phyloP scores from a whole-genome alignment of 1,140 invertebrate genomes.

The Drusus annulatus region DNA sequence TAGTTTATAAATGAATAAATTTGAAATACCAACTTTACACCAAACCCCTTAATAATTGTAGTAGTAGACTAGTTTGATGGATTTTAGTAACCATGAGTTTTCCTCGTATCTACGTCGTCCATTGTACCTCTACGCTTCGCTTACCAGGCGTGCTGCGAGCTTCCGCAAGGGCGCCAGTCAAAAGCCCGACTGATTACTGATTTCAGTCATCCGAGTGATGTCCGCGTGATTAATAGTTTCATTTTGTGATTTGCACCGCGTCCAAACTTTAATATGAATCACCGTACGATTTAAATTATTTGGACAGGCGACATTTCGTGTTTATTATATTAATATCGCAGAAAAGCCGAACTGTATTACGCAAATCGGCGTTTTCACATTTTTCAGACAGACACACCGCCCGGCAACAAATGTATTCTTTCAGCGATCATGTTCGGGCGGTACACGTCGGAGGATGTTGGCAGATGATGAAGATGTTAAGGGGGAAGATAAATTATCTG shows the following conservation, averaged over 20 bases:
- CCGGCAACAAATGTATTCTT: conserved; percentile 42
- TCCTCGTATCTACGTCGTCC: neutral
- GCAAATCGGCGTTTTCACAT: conserved; percentile 8
- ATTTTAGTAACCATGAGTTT: no score
- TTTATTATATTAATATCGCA: conserved; percentile 25
- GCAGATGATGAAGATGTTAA: neutral
- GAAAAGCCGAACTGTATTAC: conserved; percentile 24
- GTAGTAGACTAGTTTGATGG: no score
- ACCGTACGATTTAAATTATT: neutral
- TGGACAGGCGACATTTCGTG: neutral
- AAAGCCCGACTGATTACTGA: neutral
- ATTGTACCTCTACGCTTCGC: neutral
- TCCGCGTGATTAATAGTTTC: conserved; percentile 16
- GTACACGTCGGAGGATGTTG: neutral
- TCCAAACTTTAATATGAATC: conserved; percentile 31
- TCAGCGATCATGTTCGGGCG: conserved; percentile 17
- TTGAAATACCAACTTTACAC: no score
- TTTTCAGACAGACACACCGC: conserved; percentile 10
- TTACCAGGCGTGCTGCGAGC: neutral
- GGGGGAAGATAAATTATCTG: no score
- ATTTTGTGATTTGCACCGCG: conserved; percentile 34
- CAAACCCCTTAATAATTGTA: no score
- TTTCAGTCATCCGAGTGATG: conserved; percentile 23
- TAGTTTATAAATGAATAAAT: no score
- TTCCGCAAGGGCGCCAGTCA: neutral